Base-by-base conservation (phyloP, 2,888 invertebrate species). In the Philaethria dido region DNA sequence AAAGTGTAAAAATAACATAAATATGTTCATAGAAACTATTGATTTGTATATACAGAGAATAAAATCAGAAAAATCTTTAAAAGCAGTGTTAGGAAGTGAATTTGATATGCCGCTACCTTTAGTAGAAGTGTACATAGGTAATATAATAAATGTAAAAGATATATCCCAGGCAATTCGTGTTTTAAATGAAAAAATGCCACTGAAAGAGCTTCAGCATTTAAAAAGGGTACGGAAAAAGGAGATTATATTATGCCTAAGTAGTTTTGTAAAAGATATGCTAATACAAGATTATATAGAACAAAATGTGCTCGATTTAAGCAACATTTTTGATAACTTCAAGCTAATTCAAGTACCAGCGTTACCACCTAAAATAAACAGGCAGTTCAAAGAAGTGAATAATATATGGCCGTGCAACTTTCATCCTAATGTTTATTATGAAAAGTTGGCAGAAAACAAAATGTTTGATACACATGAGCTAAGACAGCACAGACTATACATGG, bases 371-470 rank as follows among this genome's bases (percentile, higher is more conserved):
- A 93, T 96, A 0, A 94, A 94, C 62, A 87, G 85, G 50, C 98
- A 98, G 78, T 95, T 95, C 77, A 87, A 93, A 0, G 85, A 89
- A 72, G 93, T 94, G 5, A 92, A 93, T 14, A 87, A 90, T 62
- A 82, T 94, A 50, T 98, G 98, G 98, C 96, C 98, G 0, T 94
- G 96, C 63, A 97, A 97, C 80, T 98, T 97, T 80, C 97, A 98
- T 86, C 95, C 96, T 0, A 95, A 97, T 78, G 94, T 94, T 69
- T 94, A 95, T 70, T 78, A 95, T n/a, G 97, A 98, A 80, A 93
- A 93, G 55, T 79, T 97, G 13, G 83, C 94, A 2, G 92, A 93
- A 13, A 95, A 94, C 16, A 88, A 87, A 0, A 91, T 95, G 68
- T 97, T 98, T 76, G 82, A 80, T 0, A 68, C 73, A 0, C 73